Base-by-base conservation (phyloP, 2,888 invertebrate genomes). In the Dynastes tityus region DNA sequence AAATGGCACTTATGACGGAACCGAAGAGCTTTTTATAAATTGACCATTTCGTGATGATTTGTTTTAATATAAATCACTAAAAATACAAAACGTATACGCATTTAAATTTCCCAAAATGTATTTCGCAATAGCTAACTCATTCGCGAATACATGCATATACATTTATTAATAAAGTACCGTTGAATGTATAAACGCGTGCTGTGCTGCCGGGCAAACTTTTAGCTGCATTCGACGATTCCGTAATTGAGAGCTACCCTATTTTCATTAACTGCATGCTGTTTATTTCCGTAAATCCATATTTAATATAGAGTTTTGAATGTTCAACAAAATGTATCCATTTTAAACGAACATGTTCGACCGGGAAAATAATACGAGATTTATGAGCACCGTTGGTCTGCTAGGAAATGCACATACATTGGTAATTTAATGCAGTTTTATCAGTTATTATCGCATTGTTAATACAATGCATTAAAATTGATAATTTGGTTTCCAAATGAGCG, bases 1-100 rank as follows among this genome's bases (percentile, higher is more conserved):
- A 82, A 86, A 83, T 80, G 78, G 80, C 80, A 80, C 79, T 80
- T 80, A 81, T 81, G 80, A 80, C 78, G 61, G 61, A 45, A 74
- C 77, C 65, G 55, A 45, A 55, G 55, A 65, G 29, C 76, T 79
- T 77, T 79, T 67, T 73, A 74, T 76, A 73, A 73, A 74, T 77
- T 79, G 74, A 67, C 77, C 68, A 77, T 79, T 79, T 55, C 45
- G 71, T 37, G 67, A 55, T 77, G 77, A 79, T 79, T 79, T 79
- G 76, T 76, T 70, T 76, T 79, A 79, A 75, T 76, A 75, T 79
- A 79, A 79, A 79, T 79, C 79, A 73, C 78, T 63, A 76, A 76
- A 74, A 74, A 74, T 74, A 61, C 68, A 64, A 29, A 74, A 73
- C 68, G 68, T 13, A 51, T 51, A 63, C 9, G 64, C 71, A 79